Conservation (phyloP, 2,797 vertebrate genomes). For the Parambassis ranga region DNA sequence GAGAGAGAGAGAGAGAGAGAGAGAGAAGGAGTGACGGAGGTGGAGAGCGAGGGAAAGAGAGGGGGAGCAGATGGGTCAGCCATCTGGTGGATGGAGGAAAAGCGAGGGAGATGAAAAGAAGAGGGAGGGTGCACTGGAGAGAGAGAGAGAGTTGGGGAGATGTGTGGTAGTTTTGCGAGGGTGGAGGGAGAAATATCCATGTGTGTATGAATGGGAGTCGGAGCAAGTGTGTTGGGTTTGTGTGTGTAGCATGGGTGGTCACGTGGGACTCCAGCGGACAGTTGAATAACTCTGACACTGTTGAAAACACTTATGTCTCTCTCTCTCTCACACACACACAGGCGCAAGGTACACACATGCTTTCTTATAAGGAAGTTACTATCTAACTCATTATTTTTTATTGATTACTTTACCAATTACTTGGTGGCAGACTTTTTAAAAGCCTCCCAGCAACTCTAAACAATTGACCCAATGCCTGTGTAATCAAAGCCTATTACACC, state of each 20-base stretch:
- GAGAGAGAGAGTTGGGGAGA: conserved; percentile 40
- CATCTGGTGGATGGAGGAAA: conserved; percentile 82
- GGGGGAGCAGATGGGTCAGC: conserved; percentile 84
- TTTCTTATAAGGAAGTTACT: no score
- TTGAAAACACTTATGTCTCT: conserved; percentile 29
- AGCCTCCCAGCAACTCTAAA: neutral
- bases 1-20: conserved; percentile 32
- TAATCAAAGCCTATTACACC: conserved; percentile 3
- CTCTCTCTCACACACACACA: conserved; percentile 1
- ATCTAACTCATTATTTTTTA: no score
- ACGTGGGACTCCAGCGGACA: conserved; percentile 37
- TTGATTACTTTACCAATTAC: neutral
- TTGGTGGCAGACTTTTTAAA: neutral
- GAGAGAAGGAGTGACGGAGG: conserved; percentile 23
- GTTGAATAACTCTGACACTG: conserved; percentile 26
- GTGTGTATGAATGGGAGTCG: conserved; percentile 12
- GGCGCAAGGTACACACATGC: conserved; percentile 4
- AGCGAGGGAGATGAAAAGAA: conserved; percentile 76
- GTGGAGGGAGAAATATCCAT: conserved; percentile 24
- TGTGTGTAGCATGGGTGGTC: conserved; percentile 34
- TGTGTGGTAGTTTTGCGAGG: neutral
- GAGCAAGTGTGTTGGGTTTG: conserved; percentile 30
- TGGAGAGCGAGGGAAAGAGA: conserved; percentile 56
- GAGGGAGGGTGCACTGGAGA: conserved; percentile 51
- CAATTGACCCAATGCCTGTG: neutral